Percentiles rank a stretch among this genome's conserved stretches.
phyloP scores from a whole-genome alignment of 1,140 invertebrate species.

The Apis cerana region DNA sequence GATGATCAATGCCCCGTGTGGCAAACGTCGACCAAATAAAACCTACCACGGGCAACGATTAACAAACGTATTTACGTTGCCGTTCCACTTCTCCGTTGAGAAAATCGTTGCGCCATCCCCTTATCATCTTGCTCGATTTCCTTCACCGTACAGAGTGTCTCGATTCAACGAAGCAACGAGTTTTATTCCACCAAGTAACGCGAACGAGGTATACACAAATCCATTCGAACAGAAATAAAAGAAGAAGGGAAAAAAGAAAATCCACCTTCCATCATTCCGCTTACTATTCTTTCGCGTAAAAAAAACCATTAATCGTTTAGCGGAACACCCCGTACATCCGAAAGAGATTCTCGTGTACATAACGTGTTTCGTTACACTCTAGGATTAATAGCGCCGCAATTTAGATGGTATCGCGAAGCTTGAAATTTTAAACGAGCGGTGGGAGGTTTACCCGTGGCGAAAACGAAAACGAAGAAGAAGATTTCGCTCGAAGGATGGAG shows the following conservation, averaged over 20 bases:
- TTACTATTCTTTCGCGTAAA: no score
- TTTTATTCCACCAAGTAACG: no score
- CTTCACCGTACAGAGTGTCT: not conserved
- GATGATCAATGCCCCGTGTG: constrained; percentile 22
- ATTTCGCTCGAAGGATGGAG: no score
- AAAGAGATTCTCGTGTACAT: not conserved
- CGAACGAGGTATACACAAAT: no score
- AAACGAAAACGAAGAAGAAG: not conserved
- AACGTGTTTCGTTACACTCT: not conserved
- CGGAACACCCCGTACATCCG: no score
- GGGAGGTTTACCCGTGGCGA: not conserved
- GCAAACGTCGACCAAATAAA: constrained; percentile 26
- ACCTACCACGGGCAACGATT: not conserved
- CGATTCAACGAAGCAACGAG: no score
- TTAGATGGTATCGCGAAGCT: not conserved
- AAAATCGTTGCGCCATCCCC: not conserved
- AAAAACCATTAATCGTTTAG: no score
- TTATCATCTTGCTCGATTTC: not conserved
- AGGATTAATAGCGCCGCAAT: not conserved
- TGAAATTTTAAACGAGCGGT: constrained; percentile 1
- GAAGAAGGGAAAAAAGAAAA: no score
- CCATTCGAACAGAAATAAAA: no score
- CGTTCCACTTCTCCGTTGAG: not conserved
- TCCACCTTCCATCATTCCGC: no score
- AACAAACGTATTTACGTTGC: constrained; percentile 18